Conservation (phyloP, 2,113 vertebrate genomes). For the Halichoeres trimaculatus region DNA sequence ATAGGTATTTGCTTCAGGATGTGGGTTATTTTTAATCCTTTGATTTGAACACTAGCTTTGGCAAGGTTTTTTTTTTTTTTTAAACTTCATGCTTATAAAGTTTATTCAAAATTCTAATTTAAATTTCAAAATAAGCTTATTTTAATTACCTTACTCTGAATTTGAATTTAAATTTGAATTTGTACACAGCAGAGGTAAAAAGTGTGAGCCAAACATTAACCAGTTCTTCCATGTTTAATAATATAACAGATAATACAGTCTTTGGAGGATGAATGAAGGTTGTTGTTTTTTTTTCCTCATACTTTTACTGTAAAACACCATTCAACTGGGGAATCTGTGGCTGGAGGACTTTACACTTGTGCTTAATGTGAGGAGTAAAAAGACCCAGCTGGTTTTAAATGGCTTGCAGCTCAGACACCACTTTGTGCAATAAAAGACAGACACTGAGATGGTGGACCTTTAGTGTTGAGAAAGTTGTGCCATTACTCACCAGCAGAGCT, state of each 20-base stretch:
- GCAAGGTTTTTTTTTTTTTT: no score
- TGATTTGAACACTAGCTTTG: no score
- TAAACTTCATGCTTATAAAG: no score
- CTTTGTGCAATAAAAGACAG: slow-evolving; percentile 29
- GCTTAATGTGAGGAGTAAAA: slow-evolving; percentile 7
- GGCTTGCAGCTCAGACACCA: slow-evolving; percentile 16
- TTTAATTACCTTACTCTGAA: no score
- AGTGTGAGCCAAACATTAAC: not conserved
- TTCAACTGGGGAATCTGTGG: no score
- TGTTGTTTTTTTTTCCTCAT: slow-evolving; percentile 10
- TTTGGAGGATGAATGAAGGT: slow-evolving; percentile 2
- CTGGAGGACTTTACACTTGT: not conserved
- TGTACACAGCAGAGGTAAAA: not conserved
- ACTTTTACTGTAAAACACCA: no score
- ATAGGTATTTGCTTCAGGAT: no score
- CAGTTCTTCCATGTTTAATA: not conserved
- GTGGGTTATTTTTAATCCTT: no score
- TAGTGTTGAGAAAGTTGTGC: slow-evolving; percentile 5
- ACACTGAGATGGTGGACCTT: slow-evolving; percentile 4
- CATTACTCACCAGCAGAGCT: no score
- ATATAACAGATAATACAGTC: not conserved
- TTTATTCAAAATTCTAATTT: no score
- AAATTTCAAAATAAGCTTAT: no score
- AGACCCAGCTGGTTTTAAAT: no score
- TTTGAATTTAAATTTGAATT: slow-evolving; percentile 23